Evolutionary conservation across 2,797 vertebrate genomes (phyloP), one percentile per base, ranked within the genome.

Genomic region (Pangasius macronema): DNA sequence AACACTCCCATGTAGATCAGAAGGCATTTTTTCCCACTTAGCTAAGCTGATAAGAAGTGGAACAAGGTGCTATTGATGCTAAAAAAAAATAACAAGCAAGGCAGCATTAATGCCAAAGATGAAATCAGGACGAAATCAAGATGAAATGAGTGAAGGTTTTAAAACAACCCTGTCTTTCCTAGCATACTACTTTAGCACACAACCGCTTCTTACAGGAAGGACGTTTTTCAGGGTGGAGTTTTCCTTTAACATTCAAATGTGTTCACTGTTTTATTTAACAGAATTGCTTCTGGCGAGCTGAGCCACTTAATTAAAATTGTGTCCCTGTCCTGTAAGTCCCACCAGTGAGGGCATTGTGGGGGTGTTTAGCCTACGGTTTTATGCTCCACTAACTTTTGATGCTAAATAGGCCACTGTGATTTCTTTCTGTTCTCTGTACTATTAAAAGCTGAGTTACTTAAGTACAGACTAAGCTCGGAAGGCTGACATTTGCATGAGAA

Each of bases 391-490:
- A 82, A 82, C 59, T 65, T 67, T 82, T 49, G 61, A 65, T 65
- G 65, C 61, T 82, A 65, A 82, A 22, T 67, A 82, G 61, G 42
- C 61, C 81, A 82, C 81, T 82, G 81, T 82, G 81, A 65, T 49
- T 82, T 65, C 59, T 49, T 42, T 51, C 27, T 42, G 79, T 61
- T 81, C 79, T 42, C 39, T 22, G 39, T 49, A 22, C 30, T 49
- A 67, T 82, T 67, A 82, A 82, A 67, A 49, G 79, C 79, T 3
- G 57, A 42, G 61, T 22, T 51, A 30, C 79, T 82, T 51, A 67
- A 30, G 16, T 61, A 20, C 42, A 82, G 39, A 46, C 3, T 20
- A 65, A 20, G 16, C 27, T n/a, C 3, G 6, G 13, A 65, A 65
- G 42, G 16, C 42, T 65, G 59, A 63, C 61, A 49, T 33, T 82